Percentiles rank a stretch among this genome's conserved stretches.
Evolutionary conservation across 2,113 vertebrate genomes (phyloP).

Genomic region (Cephalopterus ornatus): DNA sequence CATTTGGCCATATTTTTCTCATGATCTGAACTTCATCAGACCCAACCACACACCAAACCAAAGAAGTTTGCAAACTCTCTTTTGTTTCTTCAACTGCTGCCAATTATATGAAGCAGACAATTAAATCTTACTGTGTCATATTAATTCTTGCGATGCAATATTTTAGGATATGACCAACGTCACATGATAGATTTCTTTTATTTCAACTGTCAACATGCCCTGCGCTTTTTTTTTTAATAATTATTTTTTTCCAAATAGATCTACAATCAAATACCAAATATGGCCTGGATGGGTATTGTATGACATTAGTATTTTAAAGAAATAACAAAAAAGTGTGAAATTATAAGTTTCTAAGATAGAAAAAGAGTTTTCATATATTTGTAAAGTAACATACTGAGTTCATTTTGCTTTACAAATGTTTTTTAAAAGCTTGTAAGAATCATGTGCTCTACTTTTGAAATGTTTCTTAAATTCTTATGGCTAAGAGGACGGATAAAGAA

Average conservation of each 20-base stretch:
- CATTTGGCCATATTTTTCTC: not conserved
- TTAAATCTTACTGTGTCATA: not conserved
- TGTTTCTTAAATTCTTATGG: not conserved
- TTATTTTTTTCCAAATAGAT: not conserved
- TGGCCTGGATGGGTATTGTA: not conserved
- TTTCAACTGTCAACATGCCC: not conserved
- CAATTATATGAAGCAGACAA: not conserved
- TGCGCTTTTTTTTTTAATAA: not conserved
- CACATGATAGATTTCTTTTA: not conserved
- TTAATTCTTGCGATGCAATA: not conserved
- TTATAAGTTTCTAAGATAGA: not conserved
- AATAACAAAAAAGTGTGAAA: not conserved
- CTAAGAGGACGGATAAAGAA: not conserved
- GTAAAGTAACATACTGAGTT: not conserved
- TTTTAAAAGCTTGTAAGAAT: not conserved
- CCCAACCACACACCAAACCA: not conserved
- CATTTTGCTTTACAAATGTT: not conserved
- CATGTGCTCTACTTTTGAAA: not conserved
- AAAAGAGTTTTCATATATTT: not conserved
- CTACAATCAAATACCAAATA: not conserved
- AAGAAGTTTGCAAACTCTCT: not conserved
- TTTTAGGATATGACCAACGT: not conserved
- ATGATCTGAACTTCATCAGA: not conserved
- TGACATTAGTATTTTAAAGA: not conserved
- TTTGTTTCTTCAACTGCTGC: not conserved